These are phyloP conservation scores for Linhomoeus sp. DNA, from an alignment of 2,888 invertebrate species.

Conservation along the genomic window DNA sequence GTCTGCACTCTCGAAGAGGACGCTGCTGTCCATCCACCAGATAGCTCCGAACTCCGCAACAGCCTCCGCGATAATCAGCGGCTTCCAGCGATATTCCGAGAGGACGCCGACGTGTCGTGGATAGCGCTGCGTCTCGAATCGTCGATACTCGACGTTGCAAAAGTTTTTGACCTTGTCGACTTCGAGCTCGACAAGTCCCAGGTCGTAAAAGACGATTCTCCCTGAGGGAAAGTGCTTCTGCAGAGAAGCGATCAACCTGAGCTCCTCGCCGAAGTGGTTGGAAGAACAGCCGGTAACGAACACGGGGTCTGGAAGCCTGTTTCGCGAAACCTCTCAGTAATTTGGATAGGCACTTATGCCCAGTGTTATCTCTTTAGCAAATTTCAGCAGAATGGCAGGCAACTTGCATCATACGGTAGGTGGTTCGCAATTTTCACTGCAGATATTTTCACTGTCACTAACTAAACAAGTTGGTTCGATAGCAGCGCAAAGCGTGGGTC, in stretches of 20 bases:
- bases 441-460: too few species aligned
- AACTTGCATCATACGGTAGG: too few species aligned
- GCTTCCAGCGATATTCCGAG: slow-evolving; percentile 14
- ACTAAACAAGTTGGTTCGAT: too few species aligned
- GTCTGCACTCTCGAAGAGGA: slow-evolving; percentile 17
- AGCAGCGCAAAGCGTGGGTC: too few species aligned
- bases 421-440: too few species aligned
- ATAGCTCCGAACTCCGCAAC: slow-evolving; percentile 24
- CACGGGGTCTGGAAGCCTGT: neutral
- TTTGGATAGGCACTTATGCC: too few species aligned
- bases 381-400: too few species aligned
- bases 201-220: slow-evolving; percentile 9
- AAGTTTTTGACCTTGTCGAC: slow-evolving; percentile 6
- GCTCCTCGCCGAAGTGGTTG: neutral
- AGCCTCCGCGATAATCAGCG: slow-evolving; percentile 15
- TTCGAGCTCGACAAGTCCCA: slow-evolving; percentile 5
- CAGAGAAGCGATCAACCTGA: slow-evolving; percentile 6
- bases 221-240: slow-evolving; percentile 4
- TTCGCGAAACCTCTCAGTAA: neutral
- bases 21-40: slow-evolving; percentile 24
- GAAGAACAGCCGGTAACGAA: slow-evolving; percentile 2
- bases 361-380: too few species aligned
- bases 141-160: slow-evolving; percentile 12
- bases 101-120: slow-evolving; percentile 7
- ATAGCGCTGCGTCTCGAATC: slow-evolving; percentile 11